Conservation (phyloP, 2,113 vertebrate species). For the Paracanthobrama guichenoti region DNA sequence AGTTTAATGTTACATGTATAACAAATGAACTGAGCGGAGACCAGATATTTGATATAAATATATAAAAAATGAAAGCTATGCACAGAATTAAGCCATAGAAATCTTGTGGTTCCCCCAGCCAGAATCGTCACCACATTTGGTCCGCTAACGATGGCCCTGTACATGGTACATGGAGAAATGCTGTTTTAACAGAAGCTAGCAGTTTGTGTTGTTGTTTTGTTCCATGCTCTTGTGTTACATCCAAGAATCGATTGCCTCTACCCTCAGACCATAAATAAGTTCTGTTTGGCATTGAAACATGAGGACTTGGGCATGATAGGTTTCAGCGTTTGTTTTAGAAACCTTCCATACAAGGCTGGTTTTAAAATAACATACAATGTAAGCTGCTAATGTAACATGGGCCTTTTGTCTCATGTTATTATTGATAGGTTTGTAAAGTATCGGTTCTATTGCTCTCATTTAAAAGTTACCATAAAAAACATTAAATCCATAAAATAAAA, state of each 20-base stretch:
- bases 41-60: too few species aligned
- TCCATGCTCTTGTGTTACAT: constrained; percentile 66
- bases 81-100: neutral
- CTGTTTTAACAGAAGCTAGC: constrained; percentile 50
- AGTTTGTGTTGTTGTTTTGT: constrained; percentile 60
- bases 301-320: constrained; percentile 9
- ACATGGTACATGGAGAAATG: neutral
- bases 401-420: neutral
- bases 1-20: constrained; percentile 25
- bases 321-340: constrained; percentile 29
- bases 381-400: constrained; percentile 5
- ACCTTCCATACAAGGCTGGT: constrained; percentile 18
- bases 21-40: neutral
- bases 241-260: constrained; percentile 68
- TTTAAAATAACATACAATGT: constrained; percentile 36
- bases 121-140: too few species aligned
- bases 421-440: neutral
- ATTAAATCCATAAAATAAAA: neutral
- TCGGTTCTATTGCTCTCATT: neutral
- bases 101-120: too few species aligned
- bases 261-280: constrained; percentile 62
- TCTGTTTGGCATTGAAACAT: constrained; percentile 53
- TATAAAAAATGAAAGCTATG: neutral
- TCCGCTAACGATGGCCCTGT: too few species aligned
- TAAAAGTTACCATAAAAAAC: neutral